A percentile compares a stretch with the other conserved stretches of the same genome.
These are phyloP conservation scores for Melanaphis sacchari DNA, from an alignment of 1,140 invertebrate genomes.

Conservation along the genomic window DNA sequence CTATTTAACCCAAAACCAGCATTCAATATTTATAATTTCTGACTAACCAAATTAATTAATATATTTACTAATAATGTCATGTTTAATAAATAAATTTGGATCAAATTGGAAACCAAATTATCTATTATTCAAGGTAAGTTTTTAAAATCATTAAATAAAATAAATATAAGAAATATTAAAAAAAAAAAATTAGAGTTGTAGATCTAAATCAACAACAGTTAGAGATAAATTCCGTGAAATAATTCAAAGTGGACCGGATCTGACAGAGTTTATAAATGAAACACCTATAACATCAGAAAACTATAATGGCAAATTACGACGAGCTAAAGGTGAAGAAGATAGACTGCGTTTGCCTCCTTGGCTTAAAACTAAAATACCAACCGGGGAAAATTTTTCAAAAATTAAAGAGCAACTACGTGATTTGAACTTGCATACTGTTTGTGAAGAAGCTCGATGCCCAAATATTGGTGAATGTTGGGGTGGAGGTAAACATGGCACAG, in stretches of 20 bases:
- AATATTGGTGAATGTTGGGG: constrained; percentile 99
- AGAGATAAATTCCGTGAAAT: constrained; percentile 66
- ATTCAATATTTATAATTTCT: neutral
- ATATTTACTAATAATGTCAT: constrained; percentile 13
- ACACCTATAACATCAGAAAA: constrained; percentile 63
- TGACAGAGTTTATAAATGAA: constrained; percentile 69
- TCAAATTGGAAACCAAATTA: constrained; percentile 34
- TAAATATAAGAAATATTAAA: neutral
- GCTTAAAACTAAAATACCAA: constrained; percentile 95
- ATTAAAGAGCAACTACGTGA: constrained; percentile 87
- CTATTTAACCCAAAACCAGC: too few species aligned
- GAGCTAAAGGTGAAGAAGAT: constrained; percentile 81
- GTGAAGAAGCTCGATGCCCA: constrained; percentile 98
- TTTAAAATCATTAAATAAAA: neutral
- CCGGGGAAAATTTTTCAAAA: constrained; percentile 82
- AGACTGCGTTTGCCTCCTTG: constrained; percentile 92
- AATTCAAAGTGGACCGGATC: constrained; percentile 69
- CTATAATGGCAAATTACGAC: constrained; percentile 84
- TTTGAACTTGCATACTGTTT: constrained; percentile 95
- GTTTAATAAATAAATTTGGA: constrained; percentile 30
- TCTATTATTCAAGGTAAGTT: constrained; percentile 1
- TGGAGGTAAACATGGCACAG: constrained; percentile 84
- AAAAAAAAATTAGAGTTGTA: neutral
- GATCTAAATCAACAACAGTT: constrained; percentile 57
- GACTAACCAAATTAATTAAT: neutral